Percentiles rank a stretch among this genome's conserved stretches.
Evolutionary conservation across 2,888 invertebrate genomes (phyloP).

Genomic region (Andrena bicolor): DNA sequence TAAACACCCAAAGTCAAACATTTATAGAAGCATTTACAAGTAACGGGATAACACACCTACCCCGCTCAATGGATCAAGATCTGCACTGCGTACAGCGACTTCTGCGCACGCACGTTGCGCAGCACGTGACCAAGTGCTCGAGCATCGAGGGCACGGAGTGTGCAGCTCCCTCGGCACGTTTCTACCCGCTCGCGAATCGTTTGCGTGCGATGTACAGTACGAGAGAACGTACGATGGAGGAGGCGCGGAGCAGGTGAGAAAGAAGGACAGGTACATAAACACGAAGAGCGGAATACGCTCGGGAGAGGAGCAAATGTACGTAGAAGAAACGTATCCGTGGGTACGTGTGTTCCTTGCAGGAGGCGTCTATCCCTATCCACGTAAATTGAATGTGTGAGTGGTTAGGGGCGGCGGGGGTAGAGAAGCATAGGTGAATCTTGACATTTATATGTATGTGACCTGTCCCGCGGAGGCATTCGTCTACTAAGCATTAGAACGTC

Average conservation of each 20-base stretch:
- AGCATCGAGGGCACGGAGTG: not conserved
- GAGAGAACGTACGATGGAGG: conserved; percentile 10
- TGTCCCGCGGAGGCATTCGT: conserved; percentile 62
- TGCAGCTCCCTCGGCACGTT: conserved; percentile 6
- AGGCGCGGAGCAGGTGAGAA: conserved; percentile 39
- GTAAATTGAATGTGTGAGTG: conserved; percentile 59
- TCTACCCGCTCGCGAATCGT: conserved; percentile 32
- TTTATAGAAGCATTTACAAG: not conserved
- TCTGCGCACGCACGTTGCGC: conserved; percentile 19
- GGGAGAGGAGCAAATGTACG: conserved; percentile 34
- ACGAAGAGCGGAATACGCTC: conserved; percentile 38
- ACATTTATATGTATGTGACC: conserved; percentile 64
- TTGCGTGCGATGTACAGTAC: conserved; percentile 30
- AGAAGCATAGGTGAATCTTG: conserved; percentile 59
- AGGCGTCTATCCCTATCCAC: conserved; percentile 41
- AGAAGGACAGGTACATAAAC: conserved; percentile 46
- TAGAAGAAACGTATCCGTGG: conserved; percentile 41
- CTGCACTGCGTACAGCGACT: not conserved
- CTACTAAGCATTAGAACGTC: conserved; percentile 50
- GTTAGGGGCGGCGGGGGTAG: not conserved
- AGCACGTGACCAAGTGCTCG: conserved; percentile 28
- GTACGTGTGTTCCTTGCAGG: conserved; percentile 38
- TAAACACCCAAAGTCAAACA: too few relatives aligned
- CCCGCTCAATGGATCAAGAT: conserved; percentile 19
- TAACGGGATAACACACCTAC: not conserved